Conservation (phyloP, 2,888 invertebrate species). For the Nomada ferruginata region DNA sequence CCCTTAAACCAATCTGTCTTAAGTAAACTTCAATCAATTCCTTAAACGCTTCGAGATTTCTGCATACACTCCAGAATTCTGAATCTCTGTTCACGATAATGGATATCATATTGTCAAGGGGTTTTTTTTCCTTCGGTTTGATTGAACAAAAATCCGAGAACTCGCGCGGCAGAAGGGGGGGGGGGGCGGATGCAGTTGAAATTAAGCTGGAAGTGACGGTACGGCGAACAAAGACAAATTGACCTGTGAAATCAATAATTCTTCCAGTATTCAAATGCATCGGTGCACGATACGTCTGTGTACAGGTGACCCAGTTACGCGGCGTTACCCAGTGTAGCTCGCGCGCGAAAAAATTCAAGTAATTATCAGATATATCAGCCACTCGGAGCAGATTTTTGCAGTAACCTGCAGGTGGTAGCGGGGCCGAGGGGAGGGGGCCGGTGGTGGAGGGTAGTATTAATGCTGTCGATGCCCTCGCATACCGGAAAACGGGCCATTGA, state of each 20-base stretch:
- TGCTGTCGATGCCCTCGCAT: constrained; percentile 31
- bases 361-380: constrained; percentile 49
- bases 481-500: constrained; percentile 32
- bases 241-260: constrained; percentile 46
- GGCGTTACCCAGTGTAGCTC: constrained; percentile 17
- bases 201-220: constrained; percentile 32
- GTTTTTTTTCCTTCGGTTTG: neutral
- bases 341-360: constrained; percentile 48
- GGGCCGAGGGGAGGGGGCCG: neutral
- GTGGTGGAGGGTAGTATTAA: constrained; percentile 20
- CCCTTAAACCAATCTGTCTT: constrained; percentile 17
- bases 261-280: constrained; percentile 16
- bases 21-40: constrained; percentile 29
- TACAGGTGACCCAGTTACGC: constrained; percentile 29
- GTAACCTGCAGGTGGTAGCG: neutral
- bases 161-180: neutral
- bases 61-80: neutral
- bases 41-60: constrained; percentile 11
- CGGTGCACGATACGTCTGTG: neutral
- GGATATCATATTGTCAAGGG: constrained; percentile 10
- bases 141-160: constrained; percentile 5
- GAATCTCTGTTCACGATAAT: neutral
- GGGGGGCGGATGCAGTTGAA: constrained; percentile 5
- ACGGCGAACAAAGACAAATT: constrained; percentile 41
- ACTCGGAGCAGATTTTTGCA: constrained; percentile 45